Evolutionary conservation across 2,797 vertebrate species (phyloP).

Genomic region (Diplodus puntazzo): DNA sequence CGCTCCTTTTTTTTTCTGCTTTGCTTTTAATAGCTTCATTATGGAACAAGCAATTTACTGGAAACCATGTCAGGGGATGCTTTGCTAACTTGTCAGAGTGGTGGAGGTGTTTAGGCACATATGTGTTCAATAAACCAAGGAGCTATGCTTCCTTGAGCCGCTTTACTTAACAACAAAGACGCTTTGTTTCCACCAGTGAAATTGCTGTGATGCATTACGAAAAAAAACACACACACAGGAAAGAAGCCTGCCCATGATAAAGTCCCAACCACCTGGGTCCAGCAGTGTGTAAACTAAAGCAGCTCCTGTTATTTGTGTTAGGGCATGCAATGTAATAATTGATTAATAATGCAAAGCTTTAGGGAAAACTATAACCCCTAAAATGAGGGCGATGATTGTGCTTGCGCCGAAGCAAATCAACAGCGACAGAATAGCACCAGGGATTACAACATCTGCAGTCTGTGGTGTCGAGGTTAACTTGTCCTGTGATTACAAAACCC

Average conservation of each 20-base stretch:
- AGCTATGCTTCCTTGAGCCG: slow-evolving; percentile 34
- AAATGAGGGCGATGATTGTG: slow-evolving; percentile 80
- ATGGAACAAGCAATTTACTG: slow-evolving; percentile 29
- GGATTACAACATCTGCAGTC: slow-evolving; percentile 85
- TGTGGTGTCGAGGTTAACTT: slow-evolving; percentile 83
- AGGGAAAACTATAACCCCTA: slow-evolving; percentile 81
- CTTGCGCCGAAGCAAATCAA: slow-evolving; percentile 77
- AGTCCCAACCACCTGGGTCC: slow-evolving; percentile 65
- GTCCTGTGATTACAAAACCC: slow-evolving; percentile 83
- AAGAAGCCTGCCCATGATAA: slow-evolving; percentile 28
- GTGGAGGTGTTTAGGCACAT: slow-evolving; percentile 41
- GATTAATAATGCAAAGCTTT: slow-evolving; percentile 85
- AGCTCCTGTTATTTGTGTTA: slow-evolving; percentile 67
- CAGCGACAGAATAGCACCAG: slow-evolving; percentile 80
- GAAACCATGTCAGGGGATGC: slow-evolving; percentile 34
- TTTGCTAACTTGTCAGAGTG: slow-evolving; percentile 40
- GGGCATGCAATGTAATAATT: slow-evolving; percentile 77
- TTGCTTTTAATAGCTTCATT: slow-evolving; percentile 22
- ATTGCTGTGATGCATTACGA: slow-evolving; percentile 38
- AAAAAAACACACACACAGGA: slow-evolving; percentile 3
- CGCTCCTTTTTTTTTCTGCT: not conserved
- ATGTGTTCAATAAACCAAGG: slow-evolving; percentile 55
- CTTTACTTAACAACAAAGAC: slow-evolving; percentile 39
- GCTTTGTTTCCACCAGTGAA: slow-evolving; percentile 39
- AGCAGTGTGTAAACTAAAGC: slow-evolving; percentile 53